Evolutionary conservation across 2,888 invertebrate species (phyloP), one percentile per base, ranked within the genome.

Genomic region (Lacanobia oleracea): DNA sequence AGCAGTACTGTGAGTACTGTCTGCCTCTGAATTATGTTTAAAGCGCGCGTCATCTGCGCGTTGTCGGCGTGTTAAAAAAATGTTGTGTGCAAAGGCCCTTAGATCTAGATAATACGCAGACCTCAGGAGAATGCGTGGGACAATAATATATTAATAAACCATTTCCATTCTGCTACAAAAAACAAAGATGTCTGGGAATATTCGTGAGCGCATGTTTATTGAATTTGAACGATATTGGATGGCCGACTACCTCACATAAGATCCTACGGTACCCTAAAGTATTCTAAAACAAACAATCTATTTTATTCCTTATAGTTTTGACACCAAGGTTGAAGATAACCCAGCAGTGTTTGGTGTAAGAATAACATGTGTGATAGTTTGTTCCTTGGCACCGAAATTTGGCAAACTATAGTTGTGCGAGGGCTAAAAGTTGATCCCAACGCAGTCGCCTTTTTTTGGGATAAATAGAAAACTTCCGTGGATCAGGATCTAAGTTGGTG

Each of bases 151-250:
- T 86, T 82, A 77, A 85, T 75, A 84, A 56, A 70, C 81, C 50
- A 81, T 87, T 83, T 76, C 61, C 40, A 81, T 86, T 82, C 78
- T 23, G 63, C 56, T 27, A 61, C 57, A 64, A 27, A 68, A 78
- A 70, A 73, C 71, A 79, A 76, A 77, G 56, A 77, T 57, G 72
- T 77, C 75, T 64, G 50, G 18, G 77, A 66, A 77, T 83, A 76
- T 82, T 79, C 69, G 67, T 83, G 82, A 75, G 75, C 81, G 82
- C 78, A 86, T 86, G 81, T 87, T 84, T 85, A 87, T 88, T 88
- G 86, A 88, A 88, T 88, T 86, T 81, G 75, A 85, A 84, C 83
- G 80, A 77, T 84, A 86, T 87, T 81, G 86, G 69, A 80, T 65
- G 65, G 67, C 67, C 54, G 67, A 72, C 71, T 77, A 76, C 72